Evolutionary conservation across 1,140 invertebrate genomes (phyloP).

Genomic region (Forficula auricularia): DNA sequence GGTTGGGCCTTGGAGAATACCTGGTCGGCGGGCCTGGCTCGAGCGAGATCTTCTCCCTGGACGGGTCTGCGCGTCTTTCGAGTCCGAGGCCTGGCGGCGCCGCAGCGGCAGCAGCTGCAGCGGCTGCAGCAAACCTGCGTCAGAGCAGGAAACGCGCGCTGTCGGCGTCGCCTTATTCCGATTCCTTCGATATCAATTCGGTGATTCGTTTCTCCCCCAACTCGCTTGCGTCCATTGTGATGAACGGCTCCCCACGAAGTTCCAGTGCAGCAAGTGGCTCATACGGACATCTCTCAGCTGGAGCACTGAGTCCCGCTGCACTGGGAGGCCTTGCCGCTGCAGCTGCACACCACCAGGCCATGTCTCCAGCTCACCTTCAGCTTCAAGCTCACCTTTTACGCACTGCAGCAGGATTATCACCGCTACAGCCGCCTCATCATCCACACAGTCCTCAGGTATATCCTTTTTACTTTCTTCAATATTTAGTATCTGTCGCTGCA

Average conservation of each 20-base stretch:
- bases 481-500: no score
- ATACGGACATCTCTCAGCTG: conserved; percentile 86
- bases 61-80: no score
- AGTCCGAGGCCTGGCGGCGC: no score
- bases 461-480: no score
- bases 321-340: no score
- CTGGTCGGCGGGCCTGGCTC: no score
- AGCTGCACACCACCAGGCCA: conserved; percentile 42
- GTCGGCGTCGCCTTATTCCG: conserved; percentile 86
- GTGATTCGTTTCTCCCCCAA: conserved; percentile 90
- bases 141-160: conserved; percentile 75
- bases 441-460: no score
- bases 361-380: conserved; percentile 52
- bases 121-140: conserved; percentile 30
- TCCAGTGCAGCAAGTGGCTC: conserved; percentile 75
- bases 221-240: conserved; percentile 75
- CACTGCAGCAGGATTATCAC: conserved; percentile 33
- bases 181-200: conserved; percentile 83
- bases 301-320: no score
- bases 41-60: no score
- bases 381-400: conserved; percentile 56
- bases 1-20: no score
- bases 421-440: no score
- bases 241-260: conserved; percentile 68
- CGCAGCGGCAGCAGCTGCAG: no score